Conservation (phyloP, 2,113 vertebrate genomes). For the Tachycineta bicolor region DNA sequence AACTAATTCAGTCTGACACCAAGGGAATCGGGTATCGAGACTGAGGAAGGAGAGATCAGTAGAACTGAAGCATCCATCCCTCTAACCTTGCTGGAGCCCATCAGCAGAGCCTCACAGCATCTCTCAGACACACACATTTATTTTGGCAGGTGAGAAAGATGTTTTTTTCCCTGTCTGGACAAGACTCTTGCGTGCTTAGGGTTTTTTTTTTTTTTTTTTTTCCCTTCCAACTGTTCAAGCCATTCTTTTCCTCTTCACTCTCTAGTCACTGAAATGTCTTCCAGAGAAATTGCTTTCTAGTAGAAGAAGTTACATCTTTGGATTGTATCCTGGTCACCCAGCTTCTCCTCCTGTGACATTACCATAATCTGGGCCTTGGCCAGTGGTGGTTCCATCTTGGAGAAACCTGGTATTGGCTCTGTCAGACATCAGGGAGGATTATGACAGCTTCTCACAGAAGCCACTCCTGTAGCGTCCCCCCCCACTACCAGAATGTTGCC, state of each 20-base stretch:
- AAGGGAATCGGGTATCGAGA: conserved; percentile 15
- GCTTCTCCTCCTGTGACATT: neutral
- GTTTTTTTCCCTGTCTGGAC: neutral
- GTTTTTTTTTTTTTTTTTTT: neutral
- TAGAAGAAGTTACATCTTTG: neutral
- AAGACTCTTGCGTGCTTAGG: neutral
- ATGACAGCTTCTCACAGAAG: neutral
- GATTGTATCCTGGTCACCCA: neutral
- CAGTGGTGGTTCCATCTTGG: neutral
- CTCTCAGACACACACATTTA: neutral
- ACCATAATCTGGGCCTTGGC: neutral
- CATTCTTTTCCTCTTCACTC: neutral
- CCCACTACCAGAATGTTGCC: neutral
- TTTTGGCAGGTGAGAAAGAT: conserved; percentile 22
- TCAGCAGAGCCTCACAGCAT: neutral
- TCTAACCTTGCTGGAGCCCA: neutral
- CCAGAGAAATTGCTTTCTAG: neutral
- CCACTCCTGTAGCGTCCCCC: neutral
- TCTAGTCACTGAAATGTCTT: neutral
- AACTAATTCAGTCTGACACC: conserved; percentile 12
- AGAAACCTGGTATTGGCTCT: neutral
- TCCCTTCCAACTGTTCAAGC: neutral
- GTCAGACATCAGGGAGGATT: neutral
- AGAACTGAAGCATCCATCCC: neutral
- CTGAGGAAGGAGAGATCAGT: conserved; percentile 36